Conservation (phyloP, 2,113 vertebrate species). For the Malaclemys terrapin region DNA sequence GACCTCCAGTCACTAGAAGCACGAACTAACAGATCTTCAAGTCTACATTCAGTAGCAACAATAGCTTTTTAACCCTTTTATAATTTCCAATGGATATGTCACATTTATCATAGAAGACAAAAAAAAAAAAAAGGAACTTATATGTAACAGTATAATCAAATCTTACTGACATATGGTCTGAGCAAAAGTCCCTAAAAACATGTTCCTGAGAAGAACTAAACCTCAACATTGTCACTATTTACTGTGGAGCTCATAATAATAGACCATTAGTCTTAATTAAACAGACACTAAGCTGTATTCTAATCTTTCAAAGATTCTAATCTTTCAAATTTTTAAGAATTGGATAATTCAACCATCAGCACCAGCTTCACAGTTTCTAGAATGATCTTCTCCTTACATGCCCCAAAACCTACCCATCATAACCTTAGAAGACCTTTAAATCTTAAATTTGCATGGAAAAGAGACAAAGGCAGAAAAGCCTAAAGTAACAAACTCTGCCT, state of each 20-base stretch:
- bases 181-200: neutral
- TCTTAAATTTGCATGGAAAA: neutral
- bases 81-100: rapidly evolving
- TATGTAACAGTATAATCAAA: neutral
- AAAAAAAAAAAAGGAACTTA: neutral
- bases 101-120: neutral
- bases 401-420: neutral
- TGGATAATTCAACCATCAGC: neutral
- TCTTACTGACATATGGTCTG: neutral
- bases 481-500: neutral
- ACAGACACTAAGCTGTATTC: neutral
- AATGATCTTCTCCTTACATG: neutral
- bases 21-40: neutral
- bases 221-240: neutral
- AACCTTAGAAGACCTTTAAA: neutral
- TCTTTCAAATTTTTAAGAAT: neutral
- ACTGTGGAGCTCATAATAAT: neutral
- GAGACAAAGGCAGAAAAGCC: neutral
- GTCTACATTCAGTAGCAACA: neutral
- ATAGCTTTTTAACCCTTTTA: neutral
- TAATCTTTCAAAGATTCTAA: neutral
- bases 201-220: rapidly evolving
- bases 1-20: neutral
- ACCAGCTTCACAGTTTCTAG: neutral
- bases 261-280: neutral